phyloP scores from a whole-genome alignment of 2,797 vertebrate species.

The Arremon brunneinucha region DNA sequence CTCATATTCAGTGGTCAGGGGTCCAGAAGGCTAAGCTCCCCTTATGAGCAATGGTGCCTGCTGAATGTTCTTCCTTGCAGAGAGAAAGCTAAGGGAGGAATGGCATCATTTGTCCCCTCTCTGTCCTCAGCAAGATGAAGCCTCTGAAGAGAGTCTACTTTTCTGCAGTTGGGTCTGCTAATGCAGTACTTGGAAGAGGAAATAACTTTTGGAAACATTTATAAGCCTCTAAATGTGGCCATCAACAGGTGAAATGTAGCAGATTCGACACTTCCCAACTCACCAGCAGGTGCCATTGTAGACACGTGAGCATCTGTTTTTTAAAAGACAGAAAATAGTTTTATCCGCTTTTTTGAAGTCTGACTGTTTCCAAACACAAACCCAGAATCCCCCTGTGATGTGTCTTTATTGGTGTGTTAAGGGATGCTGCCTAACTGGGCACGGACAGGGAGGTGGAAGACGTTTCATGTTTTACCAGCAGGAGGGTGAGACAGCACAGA shows the following conservation, averaged over 20 bases:
- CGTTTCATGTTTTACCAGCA: accelerated
- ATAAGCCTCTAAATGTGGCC: neutral
- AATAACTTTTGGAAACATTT: neutral
- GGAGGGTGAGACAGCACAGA: neutral
- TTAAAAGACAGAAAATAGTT: neutral
- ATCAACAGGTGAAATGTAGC: neutral
- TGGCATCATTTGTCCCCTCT: neutral
- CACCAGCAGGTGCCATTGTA: neutral
- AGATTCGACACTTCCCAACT: neutral
- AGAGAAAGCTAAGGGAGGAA: neutral
- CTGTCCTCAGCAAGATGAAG: neutral
- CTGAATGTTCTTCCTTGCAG: neutral
- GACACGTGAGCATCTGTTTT: neutral
- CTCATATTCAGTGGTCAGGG: neutral
- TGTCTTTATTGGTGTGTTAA: neutral
- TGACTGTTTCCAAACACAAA: neutral
- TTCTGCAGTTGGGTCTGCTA: neutral
- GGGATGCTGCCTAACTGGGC: neutral
- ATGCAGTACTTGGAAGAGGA: neutral
- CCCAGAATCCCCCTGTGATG: neutral
- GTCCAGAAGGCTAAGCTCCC: neutral
- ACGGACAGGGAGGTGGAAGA: accelerated
- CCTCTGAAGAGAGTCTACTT: neutral
- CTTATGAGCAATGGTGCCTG: neutral
- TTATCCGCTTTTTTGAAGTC: neutral